Percentiles rank a stretch among this genome's conserved stretches.
Evolutionary conservation across 2,113 vertebrate species (phyloP).

Genomic region (Trichomycterus rosablanca): DNA sequence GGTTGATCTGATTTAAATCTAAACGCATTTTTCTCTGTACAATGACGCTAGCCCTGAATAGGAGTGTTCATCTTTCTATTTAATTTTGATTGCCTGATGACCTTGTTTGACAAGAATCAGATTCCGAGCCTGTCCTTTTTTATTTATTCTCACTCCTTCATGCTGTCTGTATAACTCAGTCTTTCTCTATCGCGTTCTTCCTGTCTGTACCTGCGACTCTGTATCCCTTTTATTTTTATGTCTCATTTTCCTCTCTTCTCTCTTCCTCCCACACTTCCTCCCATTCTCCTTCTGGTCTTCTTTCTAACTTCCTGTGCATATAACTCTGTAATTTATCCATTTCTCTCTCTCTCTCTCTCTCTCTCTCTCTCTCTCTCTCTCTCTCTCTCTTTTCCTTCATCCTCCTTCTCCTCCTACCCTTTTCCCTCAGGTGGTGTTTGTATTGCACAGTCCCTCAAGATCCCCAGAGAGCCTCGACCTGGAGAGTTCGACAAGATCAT

Average conservation of each 20-base stretch:
- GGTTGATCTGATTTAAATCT: too few relatives aligned
- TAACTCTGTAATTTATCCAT: too few relatives aligned
- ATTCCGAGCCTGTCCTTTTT: not conserved
- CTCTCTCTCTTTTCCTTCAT: not conserved
- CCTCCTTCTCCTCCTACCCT: constrained; percentile 1
- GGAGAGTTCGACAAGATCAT: constrained; percentile 94
- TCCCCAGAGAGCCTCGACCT: constrained; percentile 85
- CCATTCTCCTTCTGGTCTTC: not conserved
- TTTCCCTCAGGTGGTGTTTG: constrained; percentile 83
- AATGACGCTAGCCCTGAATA: too few relatives aligned
- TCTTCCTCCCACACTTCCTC: constrained; percentile 14
- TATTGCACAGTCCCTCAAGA: constrained; percentile 93
- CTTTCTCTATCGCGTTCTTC: constrained; percentile 22
- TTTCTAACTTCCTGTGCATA: too few relatives aligned
- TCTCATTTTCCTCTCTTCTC: constrained; percentile 13
- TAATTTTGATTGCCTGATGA: constrained; percentile 30
- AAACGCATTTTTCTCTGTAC: too few relatives aligned
- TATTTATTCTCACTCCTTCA: constrained; percentile 31
- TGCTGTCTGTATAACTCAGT: constrained; percentile 9
- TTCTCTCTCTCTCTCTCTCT: constrained; percentile 13
- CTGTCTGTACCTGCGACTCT: constrained; percentile 22
- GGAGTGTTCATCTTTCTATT: constrained; percentile 26
- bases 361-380: not conserved
- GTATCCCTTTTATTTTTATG: constrained; percentile 1
- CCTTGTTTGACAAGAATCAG: constrained; percentile 21